These are phyloP conservation scores for Lithodes maja DNA, from an alignment of 2,888 invertebrate genomes.

Conservation along the genomic window DNA sequence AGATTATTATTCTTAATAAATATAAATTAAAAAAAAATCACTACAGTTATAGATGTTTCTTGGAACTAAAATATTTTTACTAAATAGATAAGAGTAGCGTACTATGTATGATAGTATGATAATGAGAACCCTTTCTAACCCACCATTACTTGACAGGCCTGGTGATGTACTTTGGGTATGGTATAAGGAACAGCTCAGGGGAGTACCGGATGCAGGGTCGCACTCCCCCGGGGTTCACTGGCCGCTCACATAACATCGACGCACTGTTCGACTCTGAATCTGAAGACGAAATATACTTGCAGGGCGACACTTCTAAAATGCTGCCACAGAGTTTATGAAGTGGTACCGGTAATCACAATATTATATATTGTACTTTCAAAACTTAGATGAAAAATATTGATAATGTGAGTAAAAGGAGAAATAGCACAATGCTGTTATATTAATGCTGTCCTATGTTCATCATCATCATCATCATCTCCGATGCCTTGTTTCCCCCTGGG, in stretches of 20 bases:
- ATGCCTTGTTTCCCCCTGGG: too few species aligned
- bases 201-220: constrained; percentile 43
- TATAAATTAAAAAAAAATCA: neutral
- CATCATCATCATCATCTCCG: too few species aligned
- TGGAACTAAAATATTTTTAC: neutral
- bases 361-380: too few species aligned
- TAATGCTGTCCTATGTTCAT: too few species aligned
- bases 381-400: too few species aligned
- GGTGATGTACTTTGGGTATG: constrained; percentile 26
- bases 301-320: neutral
- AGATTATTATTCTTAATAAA: too few species aligned
- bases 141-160: constrained; percentile 17
- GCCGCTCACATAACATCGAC: neutral
- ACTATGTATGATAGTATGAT: neutral
- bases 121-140: neutral
- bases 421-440: too few species aligned
- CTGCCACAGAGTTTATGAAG: constrained; percentile 1
- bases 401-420: too few species aligned
- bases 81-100: neutral
- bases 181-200: constrained; percentile 29
- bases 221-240: neutral
- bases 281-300: constrained; percentile 45
- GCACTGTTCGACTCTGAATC: constrained; percentile 48
- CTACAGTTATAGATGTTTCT: neutral
- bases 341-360: neutral